Evolutionary conservation across 1,140 invertebrate species (phyloP).

Genomic region (Brachionus calyciflorus): DNA sequence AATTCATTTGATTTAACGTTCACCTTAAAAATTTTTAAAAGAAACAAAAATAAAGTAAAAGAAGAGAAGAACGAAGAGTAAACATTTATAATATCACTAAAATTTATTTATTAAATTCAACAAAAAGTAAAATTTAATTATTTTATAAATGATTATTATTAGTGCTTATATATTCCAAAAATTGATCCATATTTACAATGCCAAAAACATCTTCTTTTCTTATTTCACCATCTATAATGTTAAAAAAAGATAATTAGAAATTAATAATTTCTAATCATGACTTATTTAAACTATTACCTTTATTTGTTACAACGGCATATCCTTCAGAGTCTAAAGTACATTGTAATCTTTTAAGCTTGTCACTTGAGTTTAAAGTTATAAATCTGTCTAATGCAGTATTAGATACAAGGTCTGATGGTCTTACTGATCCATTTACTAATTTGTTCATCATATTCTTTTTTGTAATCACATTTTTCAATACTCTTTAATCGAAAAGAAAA

Average conservation of each 20-base stretch:
- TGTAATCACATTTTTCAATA: conserved; percentile 33
- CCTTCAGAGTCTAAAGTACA: conserved; percentile 35
- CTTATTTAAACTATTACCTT: too few relatives aligned
- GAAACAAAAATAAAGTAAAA: too few relatives aligned
- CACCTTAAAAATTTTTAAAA: too few relatives aligned
- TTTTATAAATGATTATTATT: conserved; percentile 35
- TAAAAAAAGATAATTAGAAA: background rate
- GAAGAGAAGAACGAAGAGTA: too few relatives aligned
- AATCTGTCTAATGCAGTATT: conserved; percentile 16
- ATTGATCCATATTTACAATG: conserved; percentile 21
- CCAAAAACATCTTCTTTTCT: conserved; percentile 10
- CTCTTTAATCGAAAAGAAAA: background rate
- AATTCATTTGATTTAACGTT: too few relatives aligned
- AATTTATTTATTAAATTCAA: too few relatives aligned
- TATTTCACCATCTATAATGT: background rate
- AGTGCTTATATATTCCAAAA: conserved; percentile 29
- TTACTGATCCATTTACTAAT: conserved; percentile 4
- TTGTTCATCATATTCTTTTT: conserved; percentile 40
- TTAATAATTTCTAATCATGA: too few relatives aligned
- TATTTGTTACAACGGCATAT: conserved; percentile 22
- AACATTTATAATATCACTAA: too few relatives aligned
- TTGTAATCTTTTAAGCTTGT: conserved; percentile 41
- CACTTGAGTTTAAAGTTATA: background rate
- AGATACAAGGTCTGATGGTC: background rate
- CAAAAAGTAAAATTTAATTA: too few relatives aligned